phyloP scores from a whole-genome alignment of 1,140 invertebrate genomes.

The Mylabris phalerata region DNA sequence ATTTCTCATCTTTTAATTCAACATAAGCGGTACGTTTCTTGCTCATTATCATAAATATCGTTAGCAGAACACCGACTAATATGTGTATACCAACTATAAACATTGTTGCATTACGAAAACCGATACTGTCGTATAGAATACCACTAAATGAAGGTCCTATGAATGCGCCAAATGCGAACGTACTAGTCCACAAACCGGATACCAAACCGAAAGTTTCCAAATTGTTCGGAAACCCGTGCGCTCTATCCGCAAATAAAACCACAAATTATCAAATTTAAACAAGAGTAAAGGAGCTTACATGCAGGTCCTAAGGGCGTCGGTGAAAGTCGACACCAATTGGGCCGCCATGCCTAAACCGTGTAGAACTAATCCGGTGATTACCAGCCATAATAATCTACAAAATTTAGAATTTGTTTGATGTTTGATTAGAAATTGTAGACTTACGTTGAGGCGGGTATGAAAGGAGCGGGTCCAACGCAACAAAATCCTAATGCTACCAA shows the following conservation, averaged over 20 bases:
- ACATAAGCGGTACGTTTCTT: constrained; percentile 24
- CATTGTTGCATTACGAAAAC: constrained; percentile 62
- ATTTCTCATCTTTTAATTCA: constrained; percentile 36
- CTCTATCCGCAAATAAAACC: constrained; percentile 39
- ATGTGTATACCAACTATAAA: constrained; percentile 64
- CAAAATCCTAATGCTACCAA: constrained; percentile 59
- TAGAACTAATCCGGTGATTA: constrained; percentile 61
- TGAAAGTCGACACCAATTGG: constrained; percentile 72
- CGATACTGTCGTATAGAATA: constrained; percentile 64
- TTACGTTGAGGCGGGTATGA: constrained; percentile 57
- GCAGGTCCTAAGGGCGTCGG: constrained; percentile 67
- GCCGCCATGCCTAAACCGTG: constrained; percentile 77
- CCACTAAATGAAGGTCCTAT: constrained; percentile 73
- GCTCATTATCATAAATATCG: constrained; percentile 26
- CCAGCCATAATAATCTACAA: constrained; percentile 56
- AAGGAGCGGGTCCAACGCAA: constrained; percentile 69
- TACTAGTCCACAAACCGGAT: constrained; percentile 78
- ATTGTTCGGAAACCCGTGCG: constrained; percentile 68
- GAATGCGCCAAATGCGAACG: constrained; percentile 79
- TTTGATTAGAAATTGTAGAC: constrained; percentile 21
- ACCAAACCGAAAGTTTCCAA: constrained; percentile 77
- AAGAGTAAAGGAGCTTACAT: constrained; percentile 48
- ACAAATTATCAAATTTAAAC: not conserved
- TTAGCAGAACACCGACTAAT: constrained; percentile 46
- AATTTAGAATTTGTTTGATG: constrained; percentile 29